Conservation (phyloP, 2,888 invertebrate species). For the Luperina testacea region DNA sequence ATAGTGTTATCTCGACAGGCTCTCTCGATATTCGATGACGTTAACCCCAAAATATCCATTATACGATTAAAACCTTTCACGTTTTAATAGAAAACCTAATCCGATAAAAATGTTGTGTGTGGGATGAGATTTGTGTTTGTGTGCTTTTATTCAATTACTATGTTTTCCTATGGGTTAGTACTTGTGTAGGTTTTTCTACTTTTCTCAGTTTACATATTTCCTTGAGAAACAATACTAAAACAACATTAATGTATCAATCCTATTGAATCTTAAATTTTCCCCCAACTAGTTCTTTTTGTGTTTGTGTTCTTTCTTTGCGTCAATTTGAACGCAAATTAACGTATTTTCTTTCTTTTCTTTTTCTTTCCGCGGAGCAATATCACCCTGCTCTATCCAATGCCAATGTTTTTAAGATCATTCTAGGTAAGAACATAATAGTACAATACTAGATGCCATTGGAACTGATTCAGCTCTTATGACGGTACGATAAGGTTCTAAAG, state of each 20-base stretch:
- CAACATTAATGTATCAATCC: neutral
- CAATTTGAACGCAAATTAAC: no score
- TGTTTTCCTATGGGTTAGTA: slow-evolving; percentile 9
- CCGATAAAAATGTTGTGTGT: slow-evolving; percentile 75
- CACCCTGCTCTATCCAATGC: neutral
- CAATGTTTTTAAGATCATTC: neutral
- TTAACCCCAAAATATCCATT: slow-evolving; percentile 78
- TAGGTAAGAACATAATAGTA: neutral
- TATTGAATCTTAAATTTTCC: neutral
- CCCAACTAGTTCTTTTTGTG: no score
- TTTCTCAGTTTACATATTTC: neutral
- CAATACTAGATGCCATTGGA: neutral
- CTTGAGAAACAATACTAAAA: neutral
- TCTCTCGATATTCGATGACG: slow-evolving; percentile 71
- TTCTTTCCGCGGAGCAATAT: neutral
- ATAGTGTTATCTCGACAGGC: slow-evolving; percentile 75
- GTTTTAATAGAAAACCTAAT: slow-evolving; percentile 75
- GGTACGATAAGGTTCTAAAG: no score
- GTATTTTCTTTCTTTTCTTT: no score
- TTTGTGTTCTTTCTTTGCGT: no score
- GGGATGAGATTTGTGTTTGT: slow-evolving; percentile 63
- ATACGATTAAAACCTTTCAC: slow-evolving; percentile 83
- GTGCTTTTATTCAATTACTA: slow-evolving; percentile 3
- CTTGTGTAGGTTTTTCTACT: neutral
- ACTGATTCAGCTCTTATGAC: neutral